These are phyloP conservation scores for Tetheella fluctuosa DNA, from an alignment of 2,888 invertebrate genomes.

Conservation along the genomic window DNA sequence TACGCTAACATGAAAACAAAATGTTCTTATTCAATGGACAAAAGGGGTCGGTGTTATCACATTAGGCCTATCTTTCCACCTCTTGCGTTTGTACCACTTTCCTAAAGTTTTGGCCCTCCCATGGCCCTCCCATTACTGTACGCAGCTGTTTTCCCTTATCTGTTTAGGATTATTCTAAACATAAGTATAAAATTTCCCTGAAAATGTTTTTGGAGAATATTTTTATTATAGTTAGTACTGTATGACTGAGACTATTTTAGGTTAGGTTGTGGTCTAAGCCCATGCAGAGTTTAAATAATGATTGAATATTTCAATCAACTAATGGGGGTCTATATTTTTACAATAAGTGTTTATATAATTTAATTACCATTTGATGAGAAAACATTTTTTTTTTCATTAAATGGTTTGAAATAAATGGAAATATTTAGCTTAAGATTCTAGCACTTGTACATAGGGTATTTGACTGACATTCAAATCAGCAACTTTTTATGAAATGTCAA, in stretches of 20 bases:
- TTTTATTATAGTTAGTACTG: background rate
- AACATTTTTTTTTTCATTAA: no score
- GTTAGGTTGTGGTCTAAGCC: no score
- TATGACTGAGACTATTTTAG: background rate
- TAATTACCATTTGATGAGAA: no score
- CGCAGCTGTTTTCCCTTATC: conserved; percentile 30
- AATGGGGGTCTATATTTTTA: no score
- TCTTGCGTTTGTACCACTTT: conserved; percentile 19
- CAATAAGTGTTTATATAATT: no score
- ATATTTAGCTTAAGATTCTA: no score
- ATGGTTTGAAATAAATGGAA: no score
- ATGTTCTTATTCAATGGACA: conserved; percentile 19
- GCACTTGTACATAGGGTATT: no score
- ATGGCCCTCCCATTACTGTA: conserved; percentile 22
- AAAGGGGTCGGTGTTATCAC: conserved; percentile 27
- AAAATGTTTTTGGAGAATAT: conserved; percentile 31
- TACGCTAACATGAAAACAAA: conserved; percentile 12
- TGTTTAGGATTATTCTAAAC: conserved; percentile 29
- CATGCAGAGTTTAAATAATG: no score
- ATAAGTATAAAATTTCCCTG: conserved; percentile 21
- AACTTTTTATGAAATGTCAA: no score
- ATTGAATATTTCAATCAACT: no score
- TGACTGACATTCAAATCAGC: no score
- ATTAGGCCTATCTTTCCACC: conserved; percentile 33
- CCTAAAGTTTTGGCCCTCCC: conserved; percentile 19